phyloP scores from a whole-genome alignment of 2,797 vertebrate species.

The Sebastes reedi region DNA sequence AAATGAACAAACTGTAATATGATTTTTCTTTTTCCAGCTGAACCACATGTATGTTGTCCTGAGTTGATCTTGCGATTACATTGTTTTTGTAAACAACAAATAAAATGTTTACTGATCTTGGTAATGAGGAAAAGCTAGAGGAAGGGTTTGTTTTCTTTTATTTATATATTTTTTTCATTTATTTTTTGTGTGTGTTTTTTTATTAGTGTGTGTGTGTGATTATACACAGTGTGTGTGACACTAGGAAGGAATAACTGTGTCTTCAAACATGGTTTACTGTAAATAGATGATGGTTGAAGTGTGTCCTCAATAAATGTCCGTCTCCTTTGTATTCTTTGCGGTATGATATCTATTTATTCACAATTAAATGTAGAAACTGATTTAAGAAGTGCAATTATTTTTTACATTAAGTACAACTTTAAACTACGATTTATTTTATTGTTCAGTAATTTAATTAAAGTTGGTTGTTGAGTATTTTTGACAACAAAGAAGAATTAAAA shows the following conservation, averaged over 20 bases:
- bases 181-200: too few relatives aligned
- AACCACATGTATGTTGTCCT: background rate
- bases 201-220: too few relatives aligned
- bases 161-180: background rate
- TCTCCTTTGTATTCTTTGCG: background rate
- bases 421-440: background rate
- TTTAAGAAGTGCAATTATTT: background rate
- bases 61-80: too few relatives aligned
- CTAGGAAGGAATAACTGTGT: background rate
- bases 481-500: background rate
- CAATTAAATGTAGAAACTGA: background rate
- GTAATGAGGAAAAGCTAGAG: background rate
- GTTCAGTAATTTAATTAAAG: background rate
- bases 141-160: background rate
- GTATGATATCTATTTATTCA: background rate
- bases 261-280: background rate
- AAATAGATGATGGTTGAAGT: constrained; percentile 10
- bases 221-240: background rate
- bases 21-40: background rate
- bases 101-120: background rate
- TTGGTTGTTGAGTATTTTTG: background rate
- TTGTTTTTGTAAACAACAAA: background rate
- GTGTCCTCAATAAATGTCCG: background rate
- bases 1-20: background rate
- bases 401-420: background rate